These are phyloP conservation scores for Dusona sp. DNA, from an alignment of 2,888 invertebrate species.

Conservation along the genomic window DNA sequence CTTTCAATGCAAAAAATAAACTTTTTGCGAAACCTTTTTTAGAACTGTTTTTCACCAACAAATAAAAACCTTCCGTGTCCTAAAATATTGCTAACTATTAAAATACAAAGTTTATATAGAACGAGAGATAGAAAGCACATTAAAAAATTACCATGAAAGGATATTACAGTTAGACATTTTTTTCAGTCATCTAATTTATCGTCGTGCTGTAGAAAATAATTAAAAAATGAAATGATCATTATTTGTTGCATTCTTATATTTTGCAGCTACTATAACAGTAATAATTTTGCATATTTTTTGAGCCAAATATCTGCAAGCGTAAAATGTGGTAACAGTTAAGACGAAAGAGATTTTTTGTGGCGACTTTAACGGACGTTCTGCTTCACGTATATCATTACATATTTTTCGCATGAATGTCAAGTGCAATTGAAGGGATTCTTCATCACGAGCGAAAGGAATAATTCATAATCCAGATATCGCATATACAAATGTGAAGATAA, in stretches of 20 bases:
- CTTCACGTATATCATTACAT: background rate
- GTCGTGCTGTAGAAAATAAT: background rate
- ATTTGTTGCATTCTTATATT: background rate
- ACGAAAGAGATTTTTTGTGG: background rate
- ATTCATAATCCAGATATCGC: conserved; percentile 35
- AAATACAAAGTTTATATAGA: background rate
- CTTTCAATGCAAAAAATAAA: background rate
- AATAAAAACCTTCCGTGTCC: background rate
- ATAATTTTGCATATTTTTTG: background rate
- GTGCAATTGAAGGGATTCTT: conserved; percentile 10
- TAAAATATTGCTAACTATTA: background rate
- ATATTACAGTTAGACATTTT: background rate
- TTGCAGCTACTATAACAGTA: background rate
- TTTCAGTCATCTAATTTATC: too few species aligned
- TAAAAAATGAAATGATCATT: background rate
- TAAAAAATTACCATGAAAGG: background rate
- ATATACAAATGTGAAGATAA: conserved; percentile 45
- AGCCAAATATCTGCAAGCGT: background rate
- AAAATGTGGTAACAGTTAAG: background rate
- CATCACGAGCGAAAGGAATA: conserved; percentile 14
- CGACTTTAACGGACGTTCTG: background rate
- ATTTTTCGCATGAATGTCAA: background rate
- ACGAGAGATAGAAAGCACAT: background rate
- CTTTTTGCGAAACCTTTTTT: background rate
- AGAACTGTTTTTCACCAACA: background rate